phyloP scores from a whole-genome alignment of 1,140 invertebrate genomes.

The Drosophila carrolli region DNA sequence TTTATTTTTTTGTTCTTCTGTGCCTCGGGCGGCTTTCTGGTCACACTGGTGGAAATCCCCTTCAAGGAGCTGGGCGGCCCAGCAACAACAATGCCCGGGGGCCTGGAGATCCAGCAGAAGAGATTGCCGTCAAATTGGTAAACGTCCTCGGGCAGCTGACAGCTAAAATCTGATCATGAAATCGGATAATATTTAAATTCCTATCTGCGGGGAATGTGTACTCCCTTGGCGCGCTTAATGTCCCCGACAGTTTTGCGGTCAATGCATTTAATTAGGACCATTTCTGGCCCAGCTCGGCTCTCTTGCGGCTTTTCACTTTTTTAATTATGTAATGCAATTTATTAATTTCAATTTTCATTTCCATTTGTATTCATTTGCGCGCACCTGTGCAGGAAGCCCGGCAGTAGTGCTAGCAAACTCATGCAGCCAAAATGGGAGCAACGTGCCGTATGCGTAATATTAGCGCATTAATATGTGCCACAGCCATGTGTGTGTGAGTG shows the following conservation, averaged over 20 bases:
- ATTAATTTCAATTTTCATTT: conserved; percentile 54
- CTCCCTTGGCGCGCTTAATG: neutral
- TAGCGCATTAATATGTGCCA: conserved; percentile 62
- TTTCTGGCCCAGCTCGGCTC: neutral
- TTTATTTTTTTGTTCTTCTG: neutral
- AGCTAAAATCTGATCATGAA: conserved; percentile 35
- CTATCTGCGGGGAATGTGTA: neutral
- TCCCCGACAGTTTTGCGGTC: conserved; percentile 28
- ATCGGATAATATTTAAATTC: conserved; percentile 36
- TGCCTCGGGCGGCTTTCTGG: neutral
- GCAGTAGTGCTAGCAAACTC: neutral
- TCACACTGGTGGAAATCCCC: conserved; percentile 1
- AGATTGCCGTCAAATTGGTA: conserved; percentile 38
- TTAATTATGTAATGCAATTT: conserved; percentile 58
- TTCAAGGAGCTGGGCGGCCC: neutral
- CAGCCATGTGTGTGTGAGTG: conserved; percentile 10
- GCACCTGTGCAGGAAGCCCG: conserved; percentile 37
- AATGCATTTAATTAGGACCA: conserved; percentile 27
- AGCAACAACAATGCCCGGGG: neutral
- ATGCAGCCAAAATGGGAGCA: conserved; percentile 27
- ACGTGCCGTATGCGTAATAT: conserved; percentile 67
- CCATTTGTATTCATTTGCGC: conserved; percentile 47
- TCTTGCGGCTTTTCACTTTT: conserved; percentile 3
- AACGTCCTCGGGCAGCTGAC: conserved; percentile 15
- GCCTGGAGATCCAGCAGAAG: conserved; percentile 3